These are phyloP conservation scores for Tragopan temminckii DNA, from an alignment of 2,797 vertebrate species.

Conservation along the genomic window DNA sequence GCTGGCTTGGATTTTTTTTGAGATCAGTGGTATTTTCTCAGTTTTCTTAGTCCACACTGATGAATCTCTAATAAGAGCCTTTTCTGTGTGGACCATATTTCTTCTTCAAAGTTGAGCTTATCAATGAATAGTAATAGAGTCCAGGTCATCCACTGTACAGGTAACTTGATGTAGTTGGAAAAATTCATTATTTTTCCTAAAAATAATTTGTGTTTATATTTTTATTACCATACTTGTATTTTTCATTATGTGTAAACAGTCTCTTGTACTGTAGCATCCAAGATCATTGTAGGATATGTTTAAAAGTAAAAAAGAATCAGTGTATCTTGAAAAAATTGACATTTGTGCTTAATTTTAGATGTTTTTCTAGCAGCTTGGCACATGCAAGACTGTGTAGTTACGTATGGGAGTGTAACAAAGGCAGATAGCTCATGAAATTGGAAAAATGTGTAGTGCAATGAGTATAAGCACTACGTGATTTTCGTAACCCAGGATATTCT, in stretches of 20 bases:
- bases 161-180: not conserved
- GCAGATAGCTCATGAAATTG: not conserved
- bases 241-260: not conserved
- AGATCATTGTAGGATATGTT: not conserved
- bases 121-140: not conserved
- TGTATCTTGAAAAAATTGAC: not conserved
- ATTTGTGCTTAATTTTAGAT: not conserved
- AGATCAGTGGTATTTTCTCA: not conserved
- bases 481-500: not conserved
- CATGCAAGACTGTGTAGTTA: not conserved
- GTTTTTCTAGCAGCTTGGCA: not conserved
- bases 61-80: not conserved
- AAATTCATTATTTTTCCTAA: not conserved
- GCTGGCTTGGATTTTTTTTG: not conserved
- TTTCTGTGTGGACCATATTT: not conserved
- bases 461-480: not conserved
- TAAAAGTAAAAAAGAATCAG: not conserved
- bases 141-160: not conserved
- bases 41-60: not conserved
- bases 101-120: not conserved
- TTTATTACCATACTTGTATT: not conserved
- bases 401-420: not conserved
- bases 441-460: not conserved
- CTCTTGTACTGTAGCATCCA: not conserved
- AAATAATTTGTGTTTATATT: not conserved